These are phyloP conservation scores for Girardinus metallicus DNA, from an alignment of 2,797 vertebrate species.

Conservation along the genomic window DNA sequence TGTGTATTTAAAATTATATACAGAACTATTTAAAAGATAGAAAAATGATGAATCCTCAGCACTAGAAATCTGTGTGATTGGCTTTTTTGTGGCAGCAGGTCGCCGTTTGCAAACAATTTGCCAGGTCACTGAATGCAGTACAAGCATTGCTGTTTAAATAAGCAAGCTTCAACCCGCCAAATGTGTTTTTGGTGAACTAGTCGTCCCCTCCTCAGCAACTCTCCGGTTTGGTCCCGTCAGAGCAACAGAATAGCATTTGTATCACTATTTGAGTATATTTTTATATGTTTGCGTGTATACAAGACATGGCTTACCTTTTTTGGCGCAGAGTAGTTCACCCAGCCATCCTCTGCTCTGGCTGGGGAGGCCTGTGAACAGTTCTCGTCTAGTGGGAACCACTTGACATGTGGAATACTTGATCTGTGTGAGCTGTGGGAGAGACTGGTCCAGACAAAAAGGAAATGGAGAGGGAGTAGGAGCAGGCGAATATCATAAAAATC, in stretches of 20 bases:
- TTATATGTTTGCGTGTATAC: neutral
- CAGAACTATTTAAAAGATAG: neutral
- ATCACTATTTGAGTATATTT: neutral
- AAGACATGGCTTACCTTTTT: constrained; percentile 49
- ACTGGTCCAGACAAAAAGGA: constrained; percentile 23
- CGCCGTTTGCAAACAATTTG: neutral
- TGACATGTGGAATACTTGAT: constrained; percentile 60
- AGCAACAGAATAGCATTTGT: neutral
- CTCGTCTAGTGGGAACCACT: constrained; percentile 40
- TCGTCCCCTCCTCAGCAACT: neutral
- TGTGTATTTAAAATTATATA: neutral
- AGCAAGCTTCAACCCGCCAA: neutral
- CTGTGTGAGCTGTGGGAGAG: constrained; percentile 44
- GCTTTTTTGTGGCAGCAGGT: neutral
- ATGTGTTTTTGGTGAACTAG: neutral
- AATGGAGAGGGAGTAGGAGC: neutral
- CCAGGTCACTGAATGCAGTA: neutral
- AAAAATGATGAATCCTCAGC: neutral
- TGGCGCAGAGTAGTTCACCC: constrained; percentile 23
- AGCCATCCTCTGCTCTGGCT: constrained; percentile 37
- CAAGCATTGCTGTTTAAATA: neutral
- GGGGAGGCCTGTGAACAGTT: constrained; percentile 60
- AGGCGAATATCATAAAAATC: constrained; percentile 12
- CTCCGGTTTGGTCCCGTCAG: neutral
- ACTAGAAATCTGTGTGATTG: neutral